Evolutionary conservation across 2,113 vertebrate species (phyloP).

Genomic region (Aegotheles bennettii): DNA sequence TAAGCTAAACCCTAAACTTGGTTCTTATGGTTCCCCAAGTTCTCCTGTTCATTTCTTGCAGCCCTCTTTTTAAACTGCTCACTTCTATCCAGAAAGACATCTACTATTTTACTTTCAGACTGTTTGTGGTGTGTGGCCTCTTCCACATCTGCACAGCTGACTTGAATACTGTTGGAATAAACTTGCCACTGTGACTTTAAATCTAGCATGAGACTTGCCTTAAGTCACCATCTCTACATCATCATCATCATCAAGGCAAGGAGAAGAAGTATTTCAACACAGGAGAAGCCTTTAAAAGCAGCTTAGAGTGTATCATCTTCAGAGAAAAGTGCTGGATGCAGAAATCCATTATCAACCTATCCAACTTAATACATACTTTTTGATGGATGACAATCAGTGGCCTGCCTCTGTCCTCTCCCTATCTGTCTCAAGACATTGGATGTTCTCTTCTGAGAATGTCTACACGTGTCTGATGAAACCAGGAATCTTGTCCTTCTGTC

Average conservation of each 20-base stretch:
- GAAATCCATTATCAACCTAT: neutral
- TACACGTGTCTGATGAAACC: neutral
- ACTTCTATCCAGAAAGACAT: neutral
- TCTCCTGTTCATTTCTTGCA: neutral
- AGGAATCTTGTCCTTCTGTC: neutral
- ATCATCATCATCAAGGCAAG: neutral
- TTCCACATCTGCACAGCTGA: neutral
- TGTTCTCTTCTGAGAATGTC: neutral
- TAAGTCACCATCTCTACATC: neutral
- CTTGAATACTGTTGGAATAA: neutral
- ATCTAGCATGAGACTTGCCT: neutral
- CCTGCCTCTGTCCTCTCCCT: neutral
- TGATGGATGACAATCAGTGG: neutral
- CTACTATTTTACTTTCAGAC: neutral
- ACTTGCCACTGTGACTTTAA: neutral
- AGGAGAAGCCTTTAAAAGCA: neutral
- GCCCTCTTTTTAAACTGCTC: neutral
- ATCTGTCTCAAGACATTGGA: neutral
- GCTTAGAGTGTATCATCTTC: neutral
- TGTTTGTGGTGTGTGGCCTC: neutral
- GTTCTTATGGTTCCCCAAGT: neutral
- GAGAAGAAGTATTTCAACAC: neutral
- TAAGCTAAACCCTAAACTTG: neutral
- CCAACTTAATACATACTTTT: neutral
- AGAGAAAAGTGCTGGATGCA: neutral